Evolutionary conservation across 1,140 invertebrate species (phyloP), one percentile per base, ranked within the genome.

Genomic region (Tetraneura akinire): DNA sequence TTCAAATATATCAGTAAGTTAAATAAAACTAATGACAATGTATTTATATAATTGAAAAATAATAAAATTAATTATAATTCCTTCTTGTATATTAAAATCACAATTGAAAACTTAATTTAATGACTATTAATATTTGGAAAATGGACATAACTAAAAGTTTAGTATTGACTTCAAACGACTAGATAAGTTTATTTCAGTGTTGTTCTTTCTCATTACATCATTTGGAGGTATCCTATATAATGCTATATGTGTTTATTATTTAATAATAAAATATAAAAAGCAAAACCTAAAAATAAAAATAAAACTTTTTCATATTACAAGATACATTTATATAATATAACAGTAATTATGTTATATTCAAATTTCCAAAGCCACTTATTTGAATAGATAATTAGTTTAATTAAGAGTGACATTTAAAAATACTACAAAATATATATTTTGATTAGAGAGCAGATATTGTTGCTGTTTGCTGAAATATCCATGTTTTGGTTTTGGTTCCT

Each of bases 91-190:
- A 68, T 23, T 47, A 23, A n/a, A 68, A 45, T 21, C 13, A 23
- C 37, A 68, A 37, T 68, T 47, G 23, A 0, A 47, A 47, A 47
- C 66, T 47, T 68, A 68, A 68, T 21, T 14, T 68, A 68, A 68
- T 68, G 66, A 68, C 66, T 68, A 47, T 68, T 68, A 23, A 23
- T 68, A 47, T 23, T 47, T 68, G 21, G 66, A 6, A 21, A 47
- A 47, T 26, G 1, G 45, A 68, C 2, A 8, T 47, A 68, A 47
- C 42, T 23, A 45, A 68, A 47, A 47, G 66, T 68, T 47, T 47
- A 3, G 16, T 14, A 68, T 47, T 47, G 42, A 68, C 66, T 47
- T 68, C 8, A 45, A 68, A 26, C 21, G 66, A 68, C 66, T 68
- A 68, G 66, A 68, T 37, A 45, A 47, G 14, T 68, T 45, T 16